These are phyloP conservation scores for Troglohyphantes excavatus DNA, from an alignment of 2,888 invertebrate genomes.

Conservation along the genomic window DNA sequence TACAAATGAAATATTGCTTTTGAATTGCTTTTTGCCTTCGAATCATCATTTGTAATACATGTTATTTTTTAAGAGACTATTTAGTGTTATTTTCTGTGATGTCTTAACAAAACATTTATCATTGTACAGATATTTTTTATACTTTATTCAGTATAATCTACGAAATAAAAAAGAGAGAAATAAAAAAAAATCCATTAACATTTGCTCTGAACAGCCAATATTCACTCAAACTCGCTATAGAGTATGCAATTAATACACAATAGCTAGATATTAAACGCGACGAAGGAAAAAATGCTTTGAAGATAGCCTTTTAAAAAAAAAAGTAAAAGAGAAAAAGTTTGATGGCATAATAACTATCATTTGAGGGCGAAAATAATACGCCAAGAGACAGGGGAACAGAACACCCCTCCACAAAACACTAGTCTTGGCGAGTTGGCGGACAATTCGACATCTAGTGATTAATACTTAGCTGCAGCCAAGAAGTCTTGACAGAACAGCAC, in stretches of 20 bases:
- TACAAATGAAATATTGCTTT: no score
- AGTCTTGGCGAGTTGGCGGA: slow-evolving; percentile 3
- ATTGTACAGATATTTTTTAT: no score
- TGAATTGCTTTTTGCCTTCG: no score
- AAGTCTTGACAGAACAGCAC: neutral
- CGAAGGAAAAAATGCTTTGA: neutral
- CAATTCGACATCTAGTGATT: slow-evolving; percentile 11
- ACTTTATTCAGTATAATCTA: no score
- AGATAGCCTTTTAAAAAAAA: neutral
- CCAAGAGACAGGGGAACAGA: slow-evolving; percentile 19
- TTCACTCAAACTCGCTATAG: no score
- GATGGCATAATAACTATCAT: slow-evolving; percentile 34
- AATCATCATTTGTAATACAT: no score
- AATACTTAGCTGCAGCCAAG: neutral
- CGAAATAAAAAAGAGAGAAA: no score
- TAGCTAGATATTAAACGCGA: neutral
- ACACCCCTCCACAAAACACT: slow-evolving; percentile 19
- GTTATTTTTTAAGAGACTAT: no score
- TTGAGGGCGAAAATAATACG: slow-evolving; percentile 17
- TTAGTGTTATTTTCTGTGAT: no score
- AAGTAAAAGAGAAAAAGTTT: neutral
- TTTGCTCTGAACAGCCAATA: no score
- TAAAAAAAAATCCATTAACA: no score
- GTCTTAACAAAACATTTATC: no score
- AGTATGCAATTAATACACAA: neutral